Evolutionary conservation across 2,888 invertebrate genomes (phyloP), one percentile per base, ranked within the genome.

Genomic region (Drosophila atripex): DNA sequence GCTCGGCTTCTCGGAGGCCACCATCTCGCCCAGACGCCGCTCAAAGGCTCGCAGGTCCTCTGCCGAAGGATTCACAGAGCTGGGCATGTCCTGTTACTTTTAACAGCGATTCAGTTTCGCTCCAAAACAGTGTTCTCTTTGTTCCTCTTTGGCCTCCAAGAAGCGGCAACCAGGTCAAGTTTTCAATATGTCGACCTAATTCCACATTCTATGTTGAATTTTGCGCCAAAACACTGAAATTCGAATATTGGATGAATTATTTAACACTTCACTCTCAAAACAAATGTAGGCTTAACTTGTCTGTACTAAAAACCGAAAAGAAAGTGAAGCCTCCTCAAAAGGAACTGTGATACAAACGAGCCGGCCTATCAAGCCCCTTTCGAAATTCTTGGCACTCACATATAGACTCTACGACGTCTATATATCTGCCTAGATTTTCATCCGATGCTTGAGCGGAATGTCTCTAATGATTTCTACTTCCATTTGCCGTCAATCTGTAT

Each of bases 41-140:
- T 54, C 65, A 25, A 65, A 65, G 23, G 66, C 65, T 2, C 3
- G 23, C 18, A 65, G 30, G 47, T 65, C 65, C 30, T 65, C 65
- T n/a, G 23, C 3, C 9, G 64, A 30, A 7, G 14, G 4, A 1
- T 65, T 41, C 30, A 25, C 39, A 38, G 43, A 8, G 16, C 8
- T 9, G 16, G 41, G 41, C 41, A 41, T 41, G 35, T 35, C 35
- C 35, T 35, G 35, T 5, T 7, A 2, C 35, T 35, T 5, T 11
- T 5, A 12, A 12, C 32, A 11, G 4, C 32, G 32, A 32, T 32
- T 12, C 12, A 30, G 12, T n/a, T 12, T 35, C 35, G 35, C 35
- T 35, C 35, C 12, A 35, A 35, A 35, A n/a, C 35, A n/a, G 35
- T 35, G 6, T 35, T n/a, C 6, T 35, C n/a, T n/a, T n/a, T n/a